Percentiles rank a stretch among this genome's conserved stretches.
These are phyloP conservation scores for Saturnia japonica DNA, from an alignment of 2,888 invertebrate species.

Conservation along the genomic window DNA sequence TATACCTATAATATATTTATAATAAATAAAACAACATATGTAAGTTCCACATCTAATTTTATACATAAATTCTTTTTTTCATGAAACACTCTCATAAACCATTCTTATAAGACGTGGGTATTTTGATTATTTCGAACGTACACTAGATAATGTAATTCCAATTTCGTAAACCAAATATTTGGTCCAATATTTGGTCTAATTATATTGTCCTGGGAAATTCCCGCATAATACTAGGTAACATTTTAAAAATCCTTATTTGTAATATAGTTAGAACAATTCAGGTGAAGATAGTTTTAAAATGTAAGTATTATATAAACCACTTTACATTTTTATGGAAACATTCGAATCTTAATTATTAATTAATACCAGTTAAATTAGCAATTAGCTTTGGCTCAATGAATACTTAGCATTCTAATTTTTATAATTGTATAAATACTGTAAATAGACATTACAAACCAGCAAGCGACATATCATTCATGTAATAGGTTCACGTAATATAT, in stretches of 20 bases:
- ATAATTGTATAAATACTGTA: constrained; percentile 22
- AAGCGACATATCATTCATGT: constrained; percentile 11
- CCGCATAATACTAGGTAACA: constrained; percentile 46
- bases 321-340: constrained; percentile 43
- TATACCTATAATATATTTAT: neutral
- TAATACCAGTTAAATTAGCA: constrained; percentile 50
- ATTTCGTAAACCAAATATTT: constrained; percentile 71
- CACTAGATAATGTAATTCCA: constrained; percentile 59
- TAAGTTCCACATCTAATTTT: constrained; percentile 54
- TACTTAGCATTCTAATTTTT: constrained; percentile 30
- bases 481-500: constrained; percentile 8
- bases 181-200: constrained; percentile 73
- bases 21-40: constrained; percentile 34
- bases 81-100: constrained; percentile 67
- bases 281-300: constrained; percentile 24
- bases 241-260: constrained; percentile 37
- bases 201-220: constrained; percentile 69
- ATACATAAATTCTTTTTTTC: constrained; percentile 72
- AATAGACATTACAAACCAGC: constrained; percentile 30
- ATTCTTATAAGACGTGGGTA: constrained; percentile 71
- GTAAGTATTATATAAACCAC: constrained; percentile 30
- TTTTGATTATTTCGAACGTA: constrained; percentile 58
- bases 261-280: constrained; percentile 31
- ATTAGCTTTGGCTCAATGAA: constrained; percentile 63
- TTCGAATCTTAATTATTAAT: constrained; percentile 45